Evolutionary conservation across 1,140 invertebrate genomes (phyloP).

Genomic region (Drosophila gunungcola): DNA sequence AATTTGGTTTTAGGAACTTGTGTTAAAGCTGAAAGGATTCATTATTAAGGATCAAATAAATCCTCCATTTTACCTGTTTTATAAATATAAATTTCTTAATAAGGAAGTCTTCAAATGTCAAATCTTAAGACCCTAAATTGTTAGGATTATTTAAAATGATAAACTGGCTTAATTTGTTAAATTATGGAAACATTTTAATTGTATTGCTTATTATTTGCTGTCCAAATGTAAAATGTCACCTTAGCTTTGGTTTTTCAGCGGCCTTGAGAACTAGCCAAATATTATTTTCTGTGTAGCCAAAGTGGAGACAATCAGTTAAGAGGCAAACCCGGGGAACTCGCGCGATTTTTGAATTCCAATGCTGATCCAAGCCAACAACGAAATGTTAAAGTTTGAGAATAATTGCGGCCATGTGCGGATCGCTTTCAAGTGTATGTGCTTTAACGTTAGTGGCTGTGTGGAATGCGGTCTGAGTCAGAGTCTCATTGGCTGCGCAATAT

Average conservation of each 20-base stretch:
- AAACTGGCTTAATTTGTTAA: neutral
- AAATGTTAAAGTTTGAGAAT: constrained; percentile 82
- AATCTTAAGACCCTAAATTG: no score
- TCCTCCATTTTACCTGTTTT: no score
- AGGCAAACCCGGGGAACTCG: constrained; percentile 6
- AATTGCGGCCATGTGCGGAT: constrained; percentile 64
- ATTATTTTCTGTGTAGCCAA: constrained; percentile 14
- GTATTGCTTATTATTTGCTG: no score
- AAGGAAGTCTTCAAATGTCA: no score
- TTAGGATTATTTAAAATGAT: neutral
- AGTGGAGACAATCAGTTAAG: constrained; percentile 11
- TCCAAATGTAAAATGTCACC: no score
- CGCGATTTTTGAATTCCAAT: constrained; percentile 77
- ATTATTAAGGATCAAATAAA: no score
- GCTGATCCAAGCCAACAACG: constrained; percentile 62
- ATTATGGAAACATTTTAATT: no score
- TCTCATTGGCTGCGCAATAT: constrained; percentile 64
- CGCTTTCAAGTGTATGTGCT: constrained; percentile 28
- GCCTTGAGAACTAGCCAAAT: neutral
- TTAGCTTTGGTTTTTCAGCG: no score
- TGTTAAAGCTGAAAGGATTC: no score
- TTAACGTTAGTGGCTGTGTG: constrained; percentile 37
- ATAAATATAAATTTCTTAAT: no score
- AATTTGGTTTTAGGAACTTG: no score
- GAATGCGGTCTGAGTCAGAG: constrained; percentile 72